Evolutionary conservation across 1,140 invertebrate species (phyloP), one percentile per base, ranked within the genome.

Genomic region (Lordiphosa mommai): DNA sequence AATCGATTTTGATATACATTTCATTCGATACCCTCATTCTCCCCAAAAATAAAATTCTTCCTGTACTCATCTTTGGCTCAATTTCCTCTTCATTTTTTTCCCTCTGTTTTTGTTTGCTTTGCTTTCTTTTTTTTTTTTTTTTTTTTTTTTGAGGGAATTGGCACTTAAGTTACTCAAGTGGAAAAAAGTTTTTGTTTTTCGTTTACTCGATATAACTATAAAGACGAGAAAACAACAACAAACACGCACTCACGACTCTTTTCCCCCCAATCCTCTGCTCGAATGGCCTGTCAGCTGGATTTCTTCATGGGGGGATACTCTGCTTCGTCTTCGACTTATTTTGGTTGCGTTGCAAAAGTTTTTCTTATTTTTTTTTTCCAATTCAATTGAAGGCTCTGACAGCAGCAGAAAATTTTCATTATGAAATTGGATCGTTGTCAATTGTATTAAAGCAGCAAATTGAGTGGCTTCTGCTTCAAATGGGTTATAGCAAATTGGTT

Each of bases 131-230:
- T 2, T 36, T 38, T 48, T 50, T 47, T 32, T 44, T 52, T 49
- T 58, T 61, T 53, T 37, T 70, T 68, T 70, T 61, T 58, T 50
- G 50, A 61, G 61, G 57, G 73, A 85, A 84, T 84, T 84, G 79
- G 79, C 79, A 84, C 79, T 79, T 85, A 84, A 85, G 72, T 84
- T 84, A 85, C 69, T 84, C 79, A 84, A 84, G 79, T 84, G 79
- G 79, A 85, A 85, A 84, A 84, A 84, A 84, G 79, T 84, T 84
- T 84, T 84, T 79, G 79, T 84, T 84, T 84, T 84, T 72, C 74
- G 74, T 80, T 80, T 58, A 80, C 74, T 76, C 76, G 55, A 76
- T 80, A 80, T 61, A 80, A 80, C 76, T 80, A 80, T 60, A 82
- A 37, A 33, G 53, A 56, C 20, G 34, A 34, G 10, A 49, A 36